Evolutionary conservation across 2,888 invertebrate genomes (phyloP).

Genomic region (Heliconius charithonia): DNA sequence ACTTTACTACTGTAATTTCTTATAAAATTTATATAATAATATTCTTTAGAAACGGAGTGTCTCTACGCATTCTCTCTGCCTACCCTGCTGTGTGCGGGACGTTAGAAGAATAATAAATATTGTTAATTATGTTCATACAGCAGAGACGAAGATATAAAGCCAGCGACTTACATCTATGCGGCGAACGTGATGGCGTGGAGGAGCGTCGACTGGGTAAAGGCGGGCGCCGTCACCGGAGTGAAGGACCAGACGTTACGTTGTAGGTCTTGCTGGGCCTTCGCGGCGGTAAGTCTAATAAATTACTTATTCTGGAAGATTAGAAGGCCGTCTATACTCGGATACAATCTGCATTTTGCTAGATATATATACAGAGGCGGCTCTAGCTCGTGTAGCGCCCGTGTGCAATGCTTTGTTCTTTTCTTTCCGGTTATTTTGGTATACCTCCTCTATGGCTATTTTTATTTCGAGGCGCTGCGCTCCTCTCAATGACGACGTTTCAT

Average conservation of each 20-base stretch:
- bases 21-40: too few species aligned
- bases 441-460: too few species aligned
- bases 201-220: conserved; percentile 91
- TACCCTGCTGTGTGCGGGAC: too few species aligned
- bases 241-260: conserved; percentile 94
- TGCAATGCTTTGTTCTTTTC: too few species aligned
- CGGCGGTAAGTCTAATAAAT: conserved; percentile 84
- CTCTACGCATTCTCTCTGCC: too few species aligned
- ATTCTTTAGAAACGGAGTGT: too few species aligned
- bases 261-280: conserved; percentile 97
- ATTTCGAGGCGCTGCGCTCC: too few species aligned
- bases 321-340: not conserved
- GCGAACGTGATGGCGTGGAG: conserved; percentile 88
- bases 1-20: not conserved
- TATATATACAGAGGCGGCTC: too few species aligned
- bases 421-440: too few species aligned
- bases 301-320: not conserved
- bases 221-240: conserved; percentile 92
- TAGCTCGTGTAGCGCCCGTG: too few species aligned
- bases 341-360: too few species aligned
- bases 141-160: conserved; percentile 47
- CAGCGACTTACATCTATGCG: conserved; percentile 85
- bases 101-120: not conserved
- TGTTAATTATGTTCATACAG: not conserved
- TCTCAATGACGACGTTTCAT: too few species aligned